phyloP scores from a whole-genome alignment of 2,797 vertebrate species.

The Sebastes goodei region DNA sequence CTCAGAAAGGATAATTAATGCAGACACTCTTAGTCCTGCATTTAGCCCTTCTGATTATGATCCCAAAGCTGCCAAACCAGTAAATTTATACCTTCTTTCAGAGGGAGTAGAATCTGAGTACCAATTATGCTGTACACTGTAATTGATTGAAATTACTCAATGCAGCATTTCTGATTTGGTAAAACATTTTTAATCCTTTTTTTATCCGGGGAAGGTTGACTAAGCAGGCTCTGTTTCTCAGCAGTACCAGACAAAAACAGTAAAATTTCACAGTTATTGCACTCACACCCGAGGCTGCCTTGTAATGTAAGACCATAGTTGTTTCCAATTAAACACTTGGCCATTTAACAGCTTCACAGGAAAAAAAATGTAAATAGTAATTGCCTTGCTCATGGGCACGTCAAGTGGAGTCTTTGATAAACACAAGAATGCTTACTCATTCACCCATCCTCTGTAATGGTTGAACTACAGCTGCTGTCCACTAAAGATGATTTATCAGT shows the following conservation, averaged over 20 bases:
- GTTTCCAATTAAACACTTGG: neutral
- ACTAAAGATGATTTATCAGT: neutral
- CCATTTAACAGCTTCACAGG: neutral
- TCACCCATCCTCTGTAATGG: neutral
- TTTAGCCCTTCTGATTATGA: conserved; percentile 11
- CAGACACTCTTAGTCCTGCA: conserved; percentile 18
- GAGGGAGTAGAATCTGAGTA: neutral
- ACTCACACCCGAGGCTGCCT: neutral
- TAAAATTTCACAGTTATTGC: neutral
- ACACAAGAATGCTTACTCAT: neutral
- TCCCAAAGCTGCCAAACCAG: conserved; percentile 5
- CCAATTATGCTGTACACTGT: neutral
- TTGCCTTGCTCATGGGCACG: neutral
- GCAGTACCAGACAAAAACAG: neutral
- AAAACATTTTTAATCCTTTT: neutral
- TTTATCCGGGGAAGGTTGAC: neutral
- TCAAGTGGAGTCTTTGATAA: neutral
- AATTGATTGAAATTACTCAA: conserved; percentile 13
- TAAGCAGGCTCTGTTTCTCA: neutral
- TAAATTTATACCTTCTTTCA: neutral
- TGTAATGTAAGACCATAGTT: neutral
- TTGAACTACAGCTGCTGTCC: neutral
- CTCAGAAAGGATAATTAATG: conserved; percentile 34
- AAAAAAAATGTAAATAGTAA: neutral
- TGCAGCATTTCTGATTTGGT: conserved; percentile 7